phyloP scores from a whole-genome alignment of 2,797 vertebrate genomes.

The Channa striata region DNA sequence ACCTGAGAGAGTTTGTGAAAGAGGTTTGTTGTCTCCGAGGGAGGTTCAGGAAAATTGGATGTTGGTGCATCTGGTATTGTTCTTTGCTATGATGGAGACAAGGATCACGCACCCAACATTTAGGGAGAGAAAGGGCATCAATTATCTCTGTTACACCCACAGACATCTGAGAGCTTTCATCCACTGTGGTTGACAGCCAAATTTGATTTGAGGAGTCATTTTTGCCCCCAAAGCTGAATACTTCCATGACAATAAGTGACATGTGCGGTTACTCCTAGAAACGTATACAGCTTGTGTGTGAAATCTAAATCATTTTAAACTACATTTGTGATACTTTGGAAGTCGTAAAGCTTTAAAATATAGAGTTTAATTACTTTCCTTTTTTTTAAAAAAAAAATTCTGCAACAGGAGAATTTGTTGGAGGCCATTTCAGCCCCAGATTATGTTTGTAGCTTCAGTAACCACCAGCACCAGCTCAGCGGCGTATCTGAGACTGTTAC shows the following conservation, averaged over 20 bases:
- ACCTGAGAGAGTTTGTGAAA: constrained; percentile 45
- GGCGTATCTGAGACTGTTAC: neutral
- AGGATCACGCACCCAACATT: constrained; percentile 5
- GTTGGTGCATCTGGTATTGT: constrained; percentile 27
- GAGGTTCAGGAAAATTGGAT: constrained; percentile 40
- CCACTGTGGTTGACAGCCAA: neutral
- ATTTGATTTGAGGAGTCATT: neutral
- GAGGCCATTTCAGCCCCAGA: neutral
- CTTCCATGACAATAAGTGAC: neutral
- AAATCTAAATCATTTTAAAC: neutral
- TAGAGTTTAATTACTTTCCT: too few species aligned
- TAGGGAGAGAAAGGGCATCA: neutral
- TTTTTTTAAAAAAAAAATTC: neutral
- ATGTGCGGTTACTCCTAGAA: neutral
- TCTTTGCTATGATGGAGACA: constrained; percentile 8
- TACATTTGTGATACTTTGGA: neutral
- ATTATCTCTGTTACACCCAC: constrained; percentile 9
- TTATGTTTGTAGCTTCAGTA: neutral
- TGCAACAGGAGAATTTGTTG: neutral
- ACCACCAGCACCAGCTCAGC: neutral
- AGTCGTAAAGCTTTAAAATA: neutral
- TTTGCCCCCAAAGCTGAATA: neutral
- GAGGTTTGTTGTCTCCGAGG: constrained; percentile 47
- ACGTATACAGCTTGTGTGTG: neutral
- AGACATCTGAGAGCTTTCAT: constrained; percentile 1